A percentile compares a stretch with the other conserved stretches of the same genome.
Conservation (phyloP, 1,140 invertebrate genomes). For the Protaetia brevitarsis region DNA sequence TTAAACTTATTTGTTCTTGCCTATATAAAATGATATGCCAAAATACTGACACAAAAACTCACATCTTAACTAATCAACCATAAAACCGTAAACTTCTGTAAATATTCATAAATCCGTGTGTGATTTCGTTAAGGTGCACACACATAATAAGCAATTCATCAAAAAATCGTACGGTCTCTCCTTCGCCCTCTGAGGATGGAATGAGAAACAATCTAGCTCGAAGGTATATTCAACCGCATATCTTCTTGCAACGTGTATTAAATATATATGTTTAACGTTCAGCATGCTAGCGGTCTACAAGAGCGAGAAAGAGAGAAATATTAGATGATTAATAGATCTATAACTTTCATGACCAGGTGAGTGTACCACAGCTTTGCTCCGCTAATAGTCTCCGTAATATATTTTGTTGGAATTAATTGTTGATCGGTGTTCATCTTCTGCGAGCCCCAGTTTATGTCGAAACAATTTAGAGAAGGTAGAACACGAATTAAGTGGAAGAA, state of each 20-base stretch:
- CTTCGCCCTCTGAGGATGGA: neutral
- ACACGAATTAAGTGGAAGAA: too few relatives aligned
- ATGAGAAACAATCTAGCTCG: neutral
- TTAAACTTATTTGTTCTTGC: too few relatives aligned
- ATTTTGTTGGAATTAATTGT: slow-evolving; percentile 42
- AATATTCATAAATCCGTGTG: slow-evolving; percentile 36
- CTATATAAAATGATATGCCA: too few relatives aligned
- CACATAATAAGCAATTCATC: slow-evolving; percentile 39
- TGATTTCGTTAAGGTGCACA: slow-evolving; percentile 43
- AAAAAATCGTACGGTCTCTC: slow-evolving; percentile 17
- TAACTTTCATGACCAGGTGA: slow-evolving; percentile 40
- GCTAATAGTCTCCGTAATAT: slow-evolving; percentile 39
- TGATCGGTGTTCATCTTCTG: slow-evolving; percentile 36
- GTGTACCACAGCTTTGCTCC: slow-evolving; percentile 22
- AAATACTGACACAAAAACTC: too few relatives aligned
- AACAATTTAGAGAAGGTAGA: slow-evolving; percentile 38
- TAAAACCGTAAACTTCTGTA: slow-evolving; percentile 23
- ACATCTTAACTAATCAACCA: neutral
- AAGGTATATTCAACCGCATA: neutral
- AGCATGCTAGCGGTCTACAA: too few relatives aligned
- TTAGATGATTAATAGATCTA: slow-evolving; percentile 40
- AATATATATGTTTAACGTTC: too few relatives aligned
- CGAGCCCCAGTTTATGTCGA: slow-evolving; percentile 32
- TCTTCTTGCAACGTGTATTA: too few relatives aligned
- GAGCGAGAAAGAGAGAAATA: neutral